Evolutionary conservation across 2,797 vertebrate genomes (phyloP), one percentile per base, ranked within the genome.

Genomic region (Aythya fuligula): DNA sequence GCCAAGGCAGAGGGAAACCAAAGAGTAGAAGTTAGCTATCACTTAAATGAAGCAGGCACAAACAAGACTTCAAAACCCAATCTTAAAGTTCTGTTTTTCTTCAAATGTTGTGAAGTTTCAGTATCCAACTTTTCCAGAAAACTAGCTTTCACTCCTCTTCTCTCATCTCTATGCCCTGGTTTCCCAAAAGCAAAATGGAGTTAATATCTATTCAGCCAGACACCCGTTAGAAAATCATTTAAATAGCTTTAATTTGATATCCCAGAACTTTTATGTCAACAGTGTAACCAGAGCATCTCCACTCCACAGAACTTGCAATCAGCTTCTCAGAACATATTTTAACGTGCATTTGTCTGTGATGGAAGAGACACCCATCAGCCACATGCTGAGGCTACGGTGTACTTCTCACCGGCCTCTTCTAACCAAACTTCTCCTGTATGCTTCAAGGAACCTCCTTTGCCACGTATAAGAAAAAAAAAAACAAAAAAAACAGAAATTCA

Each of bases 361-460:
- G 6, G 10, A 21, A 62, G 19, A 5, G 13, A 7, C 10, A 8
- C 8, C 65, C 34, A 36, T 56, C 58, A 61, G 16, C 24, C 30
- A 12, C 5, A 2, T 16, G 6, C 13, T 47, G 8, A 61, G 13
- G 34, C 14, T 65, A 8, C 11, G 0, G n/a, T 39, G 2, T 6
- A 13, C 17, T 15, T 11, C 69, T 45, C 72, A 18, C 21, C 41
- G 25, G 8, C 36, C 7, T 66, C 77, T 3, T 28, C 51, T 36
- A 58, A 58, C 7, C 25, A 17, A 43, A 8, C 0, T 4, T 21
- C 85, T 51, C 1, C 1, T 8, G 4, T 8, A 2, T 19, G 28
- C 38, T 43, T 38, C 34, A 49, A 67, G 27, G 36, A n/a, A 32
- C 43, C 30, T 57, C 39, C 54, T 49, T 25, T 49, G 15, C 15